Conservation (phyloP, 2,113 vertebrate species). For the Panthera uncia region DNA sequence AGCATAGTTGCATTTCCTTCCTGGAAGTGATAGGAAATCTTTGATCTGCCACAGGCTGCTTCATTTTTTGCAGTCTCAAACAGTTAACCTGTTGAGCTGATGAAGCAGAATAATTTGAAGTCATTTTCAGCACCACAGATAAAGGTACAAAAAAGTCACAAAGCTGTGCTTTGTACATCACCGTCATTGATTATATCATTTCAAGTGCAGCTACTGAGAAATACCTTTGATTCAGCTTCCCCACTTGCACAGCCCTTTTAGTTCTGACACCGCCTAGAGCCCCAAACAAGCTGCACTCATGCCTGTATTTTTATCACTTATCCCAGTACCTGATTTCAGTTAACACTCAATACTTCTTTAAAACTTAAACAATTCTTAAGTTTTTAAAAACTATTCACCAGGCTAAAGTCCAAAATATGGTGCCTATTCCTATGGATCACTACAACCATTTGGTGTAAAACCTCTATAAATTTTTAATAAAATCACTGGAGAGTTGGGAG, state of each 20-base stretch:
- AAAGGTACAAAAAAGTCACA: neutral
- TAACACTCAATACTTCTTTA: neutral
- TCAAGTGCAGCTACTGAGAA: neutral
- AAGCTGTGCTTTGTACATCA: neutral
- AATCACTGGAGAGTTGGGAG: neutral
- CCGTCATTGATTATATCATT: neutral
- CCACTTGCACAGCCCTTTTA: neutral
- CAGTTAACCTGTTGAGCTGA: slow-evolving; percentile 34
- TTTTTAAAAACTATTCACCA: neutral
- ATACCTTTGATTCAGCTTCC: neutral
- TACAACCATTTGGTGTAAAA: neutral
- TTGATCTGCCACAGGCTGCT: neutral
- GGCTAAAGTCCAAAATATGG: neutral
- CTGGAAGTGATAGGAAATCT: neutral
- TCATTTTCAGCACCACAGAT: neutral
- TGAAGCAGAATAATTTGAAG: neutral
- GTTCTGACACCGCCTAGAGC: neutral
- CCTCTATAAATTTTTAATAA: slow-evolving; percentile 20
- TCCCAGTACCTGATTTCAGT: neutral
- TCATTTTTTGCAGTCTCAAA: neutral
- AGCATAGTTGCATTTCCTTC: neutral
- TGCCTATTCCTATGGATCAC: neutral
- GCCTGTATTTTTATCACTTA: neutral
- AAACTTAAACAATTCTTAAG: neutral
- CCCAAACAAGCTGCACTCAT: neutral